Evolutionary conservation across 2,797 vertebrate genomes (phyloP).

Genomic region (Rhinella marina): DNA sequence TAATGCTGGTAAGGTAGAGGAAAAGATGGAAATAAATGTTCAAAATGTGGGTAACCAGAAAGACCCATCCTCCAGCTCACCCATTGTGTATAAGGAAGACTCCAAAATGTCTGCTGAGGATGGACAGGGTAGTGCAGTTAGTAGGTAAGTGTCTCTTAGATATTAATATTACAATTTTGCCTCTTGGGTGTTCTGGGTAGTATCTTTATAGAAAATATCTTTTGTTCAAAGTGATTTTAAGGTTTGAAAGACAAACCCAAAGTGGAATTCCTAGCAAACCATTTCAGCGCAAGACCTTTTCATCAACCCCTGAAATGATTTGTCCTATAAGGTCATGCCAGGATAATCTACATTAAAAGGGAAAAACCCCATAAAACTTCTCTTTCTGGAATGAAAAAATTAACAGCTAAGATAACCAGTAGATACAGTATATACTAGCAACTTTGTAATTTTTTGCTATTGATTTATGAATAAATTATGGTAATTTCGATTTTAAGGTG

Average conservation of each 20-base stretch:
- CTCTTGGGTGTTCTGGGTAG: conserved; percentile 3
- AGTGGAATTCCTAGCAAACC: conserved; percentile 1
- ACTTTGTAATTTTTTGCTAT: no score
- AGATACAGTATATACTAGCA: no score
- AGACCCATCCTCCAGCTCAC: conserved; percentile 72
- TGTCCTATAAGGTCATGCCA: conserved; percentile 30
- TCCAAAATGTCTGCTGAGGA: conserved; percentile 81
- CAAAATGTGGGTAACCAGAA: conserved; percentile 82
- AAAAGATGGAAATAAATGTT: conserved; percentile 81
- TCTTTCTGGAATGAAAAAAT: not conserved
- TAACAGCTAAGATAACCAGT: no score
- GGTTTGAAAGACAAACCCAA: conserved; percentile 2
- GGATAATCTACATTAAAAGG: conserved; percentile 18
- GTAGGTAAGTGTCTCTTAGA: conserved; percentile 76
- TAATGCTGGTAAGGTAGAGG: conserved; percentile 68
- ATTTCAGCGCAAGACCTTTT: not conserved
- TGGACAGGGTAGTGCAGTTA: conserved; percentile 85
- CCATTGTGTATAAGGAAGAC: conserved; percentile 81
- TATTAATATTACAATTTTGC: not conserved
- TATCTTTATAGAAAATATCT: conserved; percentile 2
- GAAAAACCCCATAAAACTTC: not conserved
- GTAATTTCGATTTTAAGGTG: no score
- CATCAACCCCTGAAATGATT: conserved; percentile 7
- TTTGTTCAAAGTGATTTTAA: conserved; percentile 12
- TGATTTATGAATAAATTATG: no score